Conservation (phyloP, 2,797 vertebrate genomes). For the Pterois miles region DNA sequence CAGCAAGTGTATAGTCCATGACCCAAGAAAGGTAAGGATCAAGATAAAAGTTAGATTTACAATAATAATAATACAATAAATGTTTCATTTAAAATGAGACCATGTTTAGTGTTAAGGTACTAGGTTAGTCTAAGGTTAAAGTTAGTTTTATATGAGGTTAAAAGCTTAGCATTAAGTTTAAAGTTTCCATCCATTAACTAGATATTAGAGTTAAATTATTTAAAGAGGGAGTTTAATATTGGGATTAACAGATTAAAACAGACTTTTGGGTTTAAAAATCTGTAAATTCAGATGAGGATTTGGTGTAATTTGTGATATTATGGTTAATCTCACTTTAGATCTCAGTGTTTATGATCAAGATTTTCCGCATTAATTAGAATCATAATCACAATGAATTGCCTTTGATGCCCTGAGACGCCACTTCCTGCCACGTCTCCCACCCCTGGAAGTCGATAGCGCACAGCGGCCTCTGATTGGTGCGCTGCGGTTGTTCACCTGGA, state of each 20-base stretch:
- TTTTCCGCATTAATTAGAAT: constrained; percentile 17
- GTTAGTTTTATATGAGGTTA: neutral
- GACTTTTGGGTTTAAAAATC: neutral
- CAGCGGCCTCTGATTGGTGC: constrained; percentile 61
- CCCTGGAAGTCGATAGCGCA: constrained; percentile 22
- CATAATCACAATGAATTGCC: neutral
- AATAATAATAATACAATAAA: neutral
- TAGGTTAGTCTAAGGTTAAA: no score
- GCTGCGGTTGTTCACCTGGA: constrained; percentile 79
- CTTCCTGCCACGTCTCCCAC: constrained; percentile 49
- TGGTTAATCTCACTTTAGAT: constrained; percentile 9
- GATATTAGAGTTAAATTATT: neutral
- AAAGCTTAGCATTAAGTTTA: neutral
- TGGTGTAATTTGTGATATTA: neutral
- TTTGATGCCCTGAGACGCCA: constrained; percentile 41
- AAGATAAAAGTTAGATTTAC: neutral
- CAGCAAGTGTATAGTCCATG: neutral
- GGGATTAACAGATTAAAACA: neutral
- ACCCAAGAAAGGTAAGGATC: neutral
- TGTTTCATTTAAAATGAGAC: neutral
- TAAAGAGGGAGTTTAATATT: neutral
- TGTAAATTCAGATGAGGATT: neutral
- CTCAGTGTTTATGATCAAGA: constrained; percentile 13
- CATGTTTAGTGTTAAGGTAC: neutral
- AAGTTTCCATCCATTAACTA: neutral